Conservation (phyloP, 2,113 vertebrate genomes). For the Ginglymostoma cirratum region DNA sequence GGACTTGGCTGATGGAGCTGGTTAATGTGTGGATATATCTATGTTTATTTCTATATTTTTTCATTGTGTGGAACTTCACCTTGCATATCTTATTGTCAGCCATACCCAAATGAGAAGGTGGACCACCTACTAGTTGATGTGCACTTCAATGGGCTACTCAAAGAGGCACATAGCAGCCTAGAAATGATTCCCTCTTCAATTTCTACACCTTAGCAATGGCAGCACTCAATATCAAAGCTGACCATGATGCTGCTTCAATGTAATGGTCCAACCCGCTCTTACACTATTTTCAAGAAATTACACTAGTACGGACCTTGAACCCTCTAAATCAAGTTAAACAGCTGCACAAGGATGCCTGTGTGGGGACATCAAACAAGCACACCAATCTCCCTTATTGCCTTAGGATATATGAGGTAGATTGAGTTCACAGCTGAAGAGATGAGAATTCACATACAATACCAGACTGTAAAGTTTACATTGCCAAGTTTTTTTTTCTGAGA, state of each 20-base stretch:
- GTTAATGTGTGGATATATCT: background rate
- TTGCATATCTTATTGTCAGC: background rate
- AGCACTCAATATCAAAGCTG: background rate
- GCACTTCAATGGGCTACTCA: background rate
- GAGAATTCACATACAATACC: background rate
- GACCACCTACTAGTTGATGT: too few species aligned
- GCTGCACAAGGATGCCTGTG: background rate
- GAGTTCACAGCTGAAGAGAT: background rate
- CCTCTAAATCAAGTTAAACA: slow-evolving; percentile 7
- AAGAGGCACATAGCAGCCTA: background rate
- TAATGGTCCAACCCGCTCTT: background rate
- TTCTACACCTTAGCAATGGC: background rate
- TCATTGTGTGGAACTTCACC: background rate
- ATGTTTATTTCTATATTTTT: background rate
- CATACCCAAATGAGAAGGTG: background rate
- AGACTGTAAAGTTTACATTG: background rate
- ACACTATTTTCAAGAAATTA: background rate
- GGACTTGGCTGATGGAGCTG: background rate
- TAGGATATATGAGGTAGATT: background rate
- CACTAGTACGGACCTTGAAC: background rate
- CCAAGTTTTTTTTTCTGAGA: background rate
- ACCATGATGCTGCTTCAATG: background rate
- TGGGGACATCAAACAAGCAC: background rate
- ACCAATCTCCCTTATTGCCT: background rate
- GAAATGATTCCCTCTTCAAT: background rate